phyloP scores from a whole-genome alignment of 2,888 invertebrate genomes.

The Phalera bucephala region DNA sequence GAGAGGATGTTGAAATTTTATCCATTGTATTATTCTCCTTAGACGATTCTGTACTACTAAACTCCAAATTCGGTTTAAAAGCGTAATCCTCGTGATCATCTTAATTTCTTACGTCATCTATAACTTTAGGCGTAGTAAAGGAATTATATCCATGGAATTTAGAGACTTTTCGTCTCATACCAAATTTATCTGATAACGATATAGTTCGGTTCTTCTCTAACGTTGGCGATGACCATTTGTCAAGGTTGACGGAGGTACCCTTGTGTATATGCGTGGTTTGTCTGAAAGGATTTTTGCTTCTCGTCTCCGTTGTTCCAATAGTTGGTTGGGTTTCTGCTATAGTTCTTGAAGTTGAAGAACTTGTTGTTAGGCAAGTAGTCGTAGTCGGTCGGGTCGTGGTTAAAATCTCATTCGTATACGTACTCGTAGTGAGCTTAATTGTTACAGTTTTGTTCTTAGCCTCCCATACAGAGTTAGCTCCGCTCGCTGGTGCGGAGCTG shows the following conservation, averaged over 20 bases:
- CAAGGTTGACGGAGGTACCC: slow-evolving; percentile 75
- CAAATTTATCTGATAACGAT: slow-evolving; percentile 30
- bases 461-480: slow-evolving; percentile 32
- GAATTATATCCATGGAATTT: slow-evolving; percentile 69
- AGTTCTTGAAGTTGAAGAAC: slow-evolving; percentile 11
- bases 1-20: slow-evolving; percentile 23
- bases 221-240: slow-evolving; percentile 56
- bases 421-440: slow-evolving; percentile 27
- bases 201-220: slow-evolving; percentile 43
- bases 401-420: slow-evolving; percentile 23
- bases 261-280: slow-evolving; percentile 68
- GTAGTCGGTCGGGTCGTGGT: slow-evolving; percentile 24
- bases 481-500: slow-evolving; percentile 53
- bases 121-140: slow-evolving; percentile 44
- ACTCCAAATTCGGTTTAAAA: slow-evolving; percentile 21
- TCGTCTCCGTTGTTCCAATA: slow-evolving; percentile 39
- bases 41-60: slow-evolving; percentile 20
- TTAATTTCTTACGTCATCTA: slow-evolving; percentile 39
- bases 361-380: slow-evolving; percentile 14
- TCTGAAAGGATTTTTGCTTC: slow-evolving; percentile 64
- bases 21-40: slow-evolving; percentile 20
- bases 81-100: slow-evolving; percentile 44
- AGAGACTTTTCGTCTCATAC: slow-evolving; percentile 64
- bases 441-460: slow-evolving; percentile 34
- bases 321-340: slow-evolving; percentile 25